phyloP scores from a whole-genome alignment of 2,113 vertebrate species.

The Scophthalmus maximus region DNA sequence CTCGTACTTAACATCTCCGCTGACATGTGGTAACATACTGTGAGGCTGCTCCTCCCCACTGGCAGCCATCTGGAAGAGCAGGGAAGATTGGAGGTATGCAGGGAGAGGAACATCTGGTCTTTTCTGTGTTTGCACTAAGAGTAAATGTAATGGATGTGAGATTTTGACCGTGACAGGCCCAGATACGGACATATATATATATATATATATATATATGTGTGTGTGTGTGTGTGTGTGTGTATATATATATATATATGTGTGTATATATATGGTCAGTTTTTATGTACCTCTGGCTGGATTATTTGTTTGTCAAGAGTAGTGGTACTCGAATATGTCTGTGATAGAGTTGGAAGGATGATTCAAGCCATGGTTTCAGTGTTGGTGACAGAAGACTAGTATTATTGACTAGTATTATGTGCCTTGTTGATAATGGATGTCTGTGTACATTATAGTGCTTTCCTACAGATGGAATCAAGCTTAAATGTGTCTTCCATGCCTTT shows the following conservation, averaged over 20 bases:
- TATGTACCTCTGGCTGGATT: conserved; percentile 26
- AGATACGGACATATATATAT: conserved; percentile 47
- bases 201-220: conserved; percentile 50
- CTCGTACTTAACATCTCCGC: conserved; percentile 22
- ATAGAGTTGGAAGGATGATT: conserved; percentile 40
- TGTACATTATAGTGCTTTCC: conserved; percentile 10
- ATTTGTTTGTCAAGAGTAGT: conserved; percentile 36
- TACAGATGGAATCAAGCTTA: conserved; percentile 27
- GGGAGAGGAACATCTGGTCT: conserved; percentile 73
- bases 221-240: conserved; percentile 51
- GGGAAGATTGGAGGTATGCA: conserved; percentile 59
- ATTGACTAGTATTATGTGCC: neutral
- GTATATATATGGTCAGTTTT: conserved; percentile 39
- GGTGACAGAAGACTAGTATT: conserved; percentile 13
- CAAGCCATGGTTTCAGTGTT: neutral
- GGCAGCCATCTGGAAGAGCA: conserved; percentile 69
- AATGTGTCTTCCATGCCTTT: conserved; percentile 34
- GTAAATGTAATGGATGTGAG: conserved; percentile 54
- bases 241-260: conserved; percentile 45
- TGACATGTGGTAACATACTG: conserved; percentile 44
- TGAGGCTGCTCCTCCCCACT: conserved; percentile 52
- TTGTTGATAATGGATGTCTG: conserved; percentile 34
- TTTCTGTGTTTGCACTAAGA: conserved; percentile 45
- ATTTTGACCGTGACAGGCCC: conserved; percentile 36
- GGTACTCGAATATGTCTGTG: conserved; percentile 4